A percentile compares a stretch with the other conserved stretches of the same genome.
Conservation (phyloP, 1,140 invertebrate genomes). For the Heterodera carotae region DNA sequence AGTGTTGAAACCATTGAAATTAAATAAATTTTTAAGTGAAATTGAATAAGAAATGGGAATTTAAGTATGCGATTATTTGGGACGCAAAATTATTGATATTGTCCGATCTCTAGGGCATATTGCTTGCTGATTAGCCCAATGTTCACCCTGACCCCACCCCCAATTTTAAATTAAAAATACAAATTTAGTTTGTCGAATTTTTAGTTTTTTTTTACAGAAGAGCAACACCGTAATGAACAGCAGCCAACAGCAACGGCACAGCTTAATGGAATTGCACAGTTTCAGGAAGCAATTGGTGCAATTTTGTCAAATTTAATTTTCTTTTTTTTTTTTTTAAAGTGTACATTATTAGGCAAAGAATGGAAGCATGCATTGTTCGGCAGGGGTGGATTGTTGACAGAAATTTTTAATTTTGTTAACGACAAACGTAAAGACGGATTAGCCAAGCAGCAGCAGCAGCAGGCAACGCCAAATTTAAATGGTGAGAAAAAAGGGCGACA, state of each 20-base stretch:
- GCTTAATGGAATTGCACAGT: conserved; percentile 12
- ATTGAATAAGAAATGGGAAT: too few relatives aligned
- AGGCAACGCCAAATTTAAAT: conserved; percentile 20
- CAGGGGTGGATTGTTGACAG: conserved; percentile 54
- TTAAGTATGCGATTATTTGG: too few relatives aligned
- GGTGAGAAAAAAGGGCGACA: too few relatives aligned
- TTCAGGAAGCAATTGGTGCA: conserved; percentile 14
- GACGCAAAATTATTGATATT: too few relatives aligned
- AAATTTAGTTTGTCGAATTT: too few relatives aligned
- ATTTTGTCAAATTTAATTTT: conserved; percentile 11
- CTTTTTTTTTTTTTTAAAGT: background rate
- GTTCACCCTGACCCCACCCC: too few relatives aligned
- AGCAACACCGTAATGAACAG: background rate
- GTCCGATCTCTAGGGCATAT: too few relatives aligned
- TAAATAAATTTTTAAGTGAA: background rate
- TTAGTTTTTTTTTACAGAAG: background rate
- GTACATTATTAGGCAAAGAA: conserved; percentile 38
- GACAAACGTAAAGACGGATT: conserved; percentile 54
- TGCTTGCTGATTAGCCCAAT: too few relatives aligned
- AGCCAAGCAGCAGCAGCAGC: conserved; percentile 23
- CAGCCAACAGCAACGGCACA: background rate
- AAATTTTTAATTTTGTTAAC: conserved; percentile 60
- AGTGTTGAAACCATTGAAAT: background rate
- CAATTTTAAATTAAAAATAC: too few relatives aligned
- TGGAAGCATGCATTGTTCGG: conserved; percentile 58